Percentiles rank a stretch among this genome's conserved stretches.
phyloP scores from a whole-genome alignment of 1,140 invertebrate genomes.

The Chymomyza costata region DNA sequence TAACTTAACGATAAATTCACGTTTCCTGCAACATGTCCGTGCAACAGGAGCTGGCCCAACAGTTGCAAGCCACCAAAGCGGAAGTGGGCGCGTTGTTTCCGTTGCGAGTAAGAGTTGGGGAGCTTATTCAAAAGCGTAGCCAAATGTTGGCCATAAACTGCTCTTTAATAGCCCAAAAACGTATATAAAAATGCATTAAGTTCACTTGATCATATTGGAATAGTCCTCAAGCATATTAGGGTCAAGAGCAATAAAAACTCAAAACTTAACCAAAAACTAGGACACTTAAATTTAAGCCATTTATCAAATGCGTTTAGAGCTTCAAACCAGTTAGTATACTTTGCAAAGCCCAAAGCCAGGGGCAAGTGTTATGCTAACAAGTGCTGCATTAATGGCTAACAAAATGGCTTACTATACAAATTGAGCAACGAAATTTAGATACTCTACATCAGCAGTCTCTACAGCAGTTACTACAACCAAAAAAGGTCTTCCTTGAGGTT shows the following conservation, averaged over 20 bases:
- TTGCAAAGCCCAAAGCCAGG: constrained; percentile 56
- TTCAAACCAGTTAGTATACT: constrained; percentile 37
- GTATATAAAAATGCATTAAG: background rate
- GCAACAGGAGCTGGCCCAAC: constrained; percentile 41
- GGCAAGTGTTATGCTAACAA: constrained; percentile 59
- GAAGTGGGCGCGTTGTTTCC: constrained; percentile 62
- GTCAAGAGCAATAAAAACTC: constrained; percentile 50
- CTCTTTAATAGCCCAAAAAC: constrained; percentile 17
- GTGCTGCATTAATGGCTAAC: constrained; percentile 28
- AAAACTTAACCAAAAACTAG: constrained; percentile 13
- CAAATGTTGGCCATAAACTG: constrained; percentile 9
- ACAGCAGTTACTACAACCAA: background rate
- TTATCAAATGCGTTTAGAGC: constrained; percentile 40
- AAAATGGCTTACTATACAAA: constrained; percentile 38
- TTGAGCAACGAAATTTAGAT: too few species aligned
- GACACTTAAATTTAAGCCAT: constrained; percentile 30
- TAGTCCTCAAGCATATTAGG: constrained; percentile 35
- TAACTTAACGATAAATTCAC: constrained; percentile 67
- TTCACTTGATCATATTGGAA: constrained; percentile 23
- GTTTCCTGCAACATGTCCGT: constrained; percentile 59
- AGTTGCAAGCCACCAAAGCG: constrained; percentile 43
- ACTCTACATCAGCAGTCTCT: background rate
- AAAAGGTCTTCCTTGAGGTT: too few species aligned
- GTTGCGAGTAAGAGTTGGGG: constrained; percentile 10
- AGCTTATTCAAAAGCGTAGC: constrained; percentile 19